Conservation (phyloP, 2,113 vertebrate genomes). For the Marmota flaviventris region DNA sequence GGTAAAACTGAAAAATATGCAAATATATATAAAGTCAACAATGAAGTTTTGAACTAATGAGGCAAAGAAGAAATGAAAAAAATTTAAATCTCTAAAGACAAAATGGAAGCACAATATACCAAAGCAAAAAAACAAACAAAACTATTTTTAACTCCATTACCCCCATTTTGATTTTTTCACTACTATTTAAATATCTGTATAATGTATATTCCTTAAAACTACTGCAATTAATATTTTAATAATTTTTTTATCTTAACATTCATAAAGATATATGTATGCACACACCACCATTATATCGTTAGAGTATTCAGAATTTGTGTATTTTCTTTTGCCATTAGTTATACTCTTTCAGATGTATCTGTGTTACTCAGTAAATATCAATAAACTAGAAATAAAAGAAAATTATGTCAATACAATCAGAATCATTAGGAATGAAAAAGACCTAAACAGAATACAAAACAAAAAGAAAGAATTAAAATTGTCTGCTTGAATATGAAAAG, state of each 20-base stretch:
- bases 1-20: no score
- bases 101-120: no score
- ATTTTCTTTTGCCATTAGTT: not conserved
- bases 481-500: no score
- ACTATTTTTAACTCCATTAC: no score
- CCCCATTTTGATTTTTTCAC: no score
- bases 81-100: no score
- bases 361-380: not conserved
- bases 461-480: no score
- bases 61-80: no score
- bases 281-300: not conserved
- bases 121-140: no score
- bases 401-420: not conserved
- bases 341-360: not conserved
- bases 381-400: not conserved
- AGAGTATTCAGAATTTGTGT: not conserved
- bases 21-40: no score
- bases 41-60: no score
- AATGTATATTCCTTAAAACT: not conserved
- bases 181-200: no score
- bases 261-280: not conserved
- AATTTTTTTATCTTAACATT: not conserved
- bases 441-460: not conserved
- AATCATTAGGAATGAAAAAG: not conserved
- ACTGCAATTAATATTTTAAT: not conserved